phyloP scores from a whole-genome alignment of 2,113 vertebrate species.

The Amblyopsis rosae region DNA sequence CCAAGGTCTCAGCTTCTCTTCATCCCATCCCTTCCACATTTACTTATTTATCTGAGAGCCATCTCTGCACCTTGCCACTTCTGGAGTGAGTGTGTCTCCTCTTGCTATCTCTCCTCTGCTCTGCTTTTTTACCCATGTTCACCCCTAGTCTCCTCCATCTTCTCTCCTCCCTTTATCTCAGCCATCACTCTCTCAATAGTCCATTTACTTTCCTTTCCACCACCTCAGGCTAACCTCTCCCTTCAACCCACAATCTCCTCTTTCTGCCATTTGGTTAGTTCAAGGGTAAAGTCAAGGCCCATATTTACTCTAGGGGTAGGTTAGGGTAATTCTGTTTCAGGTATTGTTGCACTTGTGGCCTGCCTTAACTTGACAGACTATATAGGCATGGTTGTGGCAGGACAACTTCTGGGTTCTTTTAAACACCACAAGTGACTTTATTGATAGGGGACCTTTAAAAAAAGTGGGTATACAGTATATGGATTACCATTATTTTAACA shows the following conservation, averaged over 20 bases:
- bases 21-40: neutral
- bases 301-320: no score
- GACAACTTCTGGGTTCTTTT: no score
- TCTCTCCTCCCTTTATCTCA: neutral
- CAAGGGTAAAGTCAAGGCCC: no score
- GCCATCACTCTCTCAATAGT: neutral
- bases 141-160: neutral
- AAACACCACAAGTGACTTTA: no score
- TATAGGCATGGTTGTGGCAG: no score
- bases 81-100: no score
- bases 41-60: conserved; percentile 12
- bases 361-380: no score
- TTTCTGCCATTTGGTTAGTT: neutral
- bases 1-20: neutral
- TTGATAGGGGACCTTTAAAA: no score
- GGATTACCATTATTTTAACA: no score
- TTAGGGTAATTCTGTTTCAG: no score
- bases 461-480: no score
- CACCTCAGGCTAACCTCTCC: neutral
- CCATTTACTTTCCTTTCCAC: neutral
- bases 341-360: no score
- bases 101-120: neutral
- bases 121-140: neutral
- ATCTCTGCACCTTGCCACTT: neutral
- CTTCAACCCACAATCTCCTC: neutral